Evolutionary conservation across 2,113 vertebrate genomes (phyloP).

Genomic region (Sakesphorus luctuosus): DNA sequence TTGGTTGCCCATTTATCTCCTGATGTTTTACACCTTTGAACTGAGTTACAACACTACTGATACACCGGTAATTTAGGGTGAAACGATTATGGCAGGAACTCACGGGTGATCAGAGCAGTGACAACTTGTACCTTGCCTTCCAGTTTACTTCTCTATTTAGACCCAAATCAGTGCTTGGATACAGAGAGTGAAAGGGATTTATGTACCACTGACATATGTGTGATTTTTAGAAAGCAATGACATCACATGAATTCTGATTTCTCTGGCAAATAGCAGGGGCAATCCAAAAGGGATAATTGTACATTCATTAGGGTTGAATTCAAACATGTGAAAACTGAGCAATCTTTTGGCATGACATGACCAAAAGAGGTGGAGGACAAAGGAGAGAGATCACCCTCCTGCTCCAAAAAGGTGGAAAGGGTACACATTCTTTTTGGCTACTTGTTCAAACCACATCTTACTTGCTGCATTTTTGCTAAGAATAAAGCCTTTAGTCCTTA

Average conservation of each 20-base stretch:
- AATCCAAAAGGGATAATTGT: neutral
- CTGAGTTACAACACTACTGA: neutral
- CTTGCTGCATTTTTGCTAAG: neutral
- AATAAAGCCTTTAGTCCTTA: neutral
- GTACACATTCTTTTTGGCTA: neutral
- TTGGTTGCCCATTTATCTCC: neutral
- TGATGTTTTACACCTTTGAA: neutral
- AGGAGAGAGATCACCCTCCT: neutral
- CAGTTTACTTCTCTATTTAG: neutral
- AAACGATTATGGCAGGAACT: neutral
- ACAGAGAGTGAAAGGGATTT: neutral
- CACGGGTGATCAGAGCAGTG: neutral
- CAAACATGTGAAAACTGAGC: neutral
- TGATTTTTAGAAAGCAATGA: neutral
- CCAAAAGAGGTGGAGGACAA: neutral
- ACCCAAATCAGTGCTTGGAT: neutral
- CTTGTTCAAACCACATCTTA: neutral
- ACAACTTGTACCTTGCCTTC: neutral
- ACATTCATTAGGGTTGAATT: neutral
- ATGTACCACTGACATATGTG: neutral
- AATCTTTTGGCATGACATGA: neutral
- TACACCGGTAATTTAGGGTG: neutral
- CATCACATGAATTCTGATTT: neutral
- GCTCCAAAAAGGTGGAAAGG: neutral
- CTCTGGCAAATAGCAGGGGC: neutral